A percentile compares a stretch with the other conserved stretches of the same genome.
Conservation (phyloP, 2,113 vertebrate genomes). For the Crotalus horridus region DNA sequence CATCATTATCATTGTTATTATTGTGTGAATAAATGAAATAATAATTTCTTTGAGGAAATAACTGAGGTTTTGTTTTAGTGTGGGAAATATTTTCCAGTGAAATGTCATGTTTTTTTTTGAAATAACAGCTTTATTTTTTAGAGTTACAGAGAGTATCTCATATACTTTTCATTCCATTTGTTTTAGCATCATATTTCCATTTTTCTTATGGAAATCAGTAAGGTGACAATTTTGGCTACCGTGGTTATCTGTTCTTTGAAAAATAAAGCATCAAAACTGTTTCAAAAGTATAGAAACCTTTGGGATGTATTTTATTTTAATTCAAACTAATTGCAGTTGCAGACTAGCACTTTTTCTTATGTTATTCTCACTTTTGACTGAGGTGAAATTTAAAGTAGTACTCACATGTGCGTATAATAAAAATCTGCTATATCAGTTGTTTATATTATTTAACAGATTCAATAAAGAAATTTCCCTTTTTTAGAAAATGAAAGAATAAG, state of each 20-base stretch:
- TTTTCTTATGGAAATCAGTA: slow-evolving; percentile 7
- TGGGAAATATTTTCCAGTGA: neutral
- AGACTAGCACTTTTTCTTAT: neutral
- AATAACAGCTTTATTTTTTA: neutral
- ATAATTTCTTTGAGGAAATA: neutral
- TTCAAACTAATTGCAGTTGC: neutral
- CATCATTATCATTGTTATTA: too few species aligned
- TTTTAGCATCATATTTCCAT: neutral
- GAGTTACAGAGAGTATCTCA: neutral
- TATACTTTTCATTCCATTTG: neutral
- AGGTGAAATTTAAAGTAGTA: slow-evolving; percentile 2
- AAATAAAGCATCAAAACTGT: neutral
- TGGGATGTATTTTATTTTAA: neutral
- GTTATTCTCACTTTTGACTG: neutral
- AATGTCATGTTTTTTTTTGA: neutral
- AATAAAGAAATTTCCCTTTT: neutral
- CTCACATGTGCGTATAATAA: neutral
- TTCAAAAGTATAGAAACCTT: slow-evolving; percentile 7
- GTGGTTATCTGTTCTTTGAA: neutral
- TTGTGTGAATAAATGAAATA: neutral
- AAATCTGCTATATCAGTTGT: neutral
- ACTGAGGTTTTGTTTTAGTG: neutral
- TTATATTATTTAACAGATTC: neutral
- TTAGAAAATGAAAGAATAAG: neutral
- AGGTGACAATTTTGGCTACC: neutral